Base-by-base conservation (phyloP, 2,888 invertebrate species). In the Eupsilia transversa region DNA sequence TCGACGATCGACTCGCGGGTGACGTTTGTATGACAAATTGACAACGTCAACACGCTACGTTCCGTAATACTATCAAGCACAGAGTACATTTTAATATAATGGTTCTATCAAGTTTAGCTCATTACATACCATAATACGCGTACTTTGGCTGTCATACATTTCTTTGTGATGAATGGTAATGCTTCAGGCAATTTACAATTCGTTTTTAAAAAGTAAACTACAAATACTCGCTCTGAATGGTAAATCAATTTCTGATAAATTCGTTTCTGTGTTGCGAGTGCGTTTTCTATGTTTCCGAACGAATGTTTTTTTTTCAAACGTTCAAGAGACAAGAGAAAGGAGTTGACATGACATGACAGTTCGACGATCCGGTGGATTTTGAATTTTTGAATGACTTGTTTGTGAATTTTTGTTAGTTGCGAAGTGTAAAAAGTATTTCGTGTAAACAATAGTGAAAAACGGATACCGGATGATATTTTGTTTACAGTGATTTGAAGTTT, bases 21-120 rank as follows among this genome's bases (percentile, higher is more conserved):
- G 89, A 89, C 89, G 86, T 85, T 85, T 82, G 49, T 10, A 35
- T 82, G 77, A 81, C 85, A 81, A 72, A 69, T 83, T 83, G 86
- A 89, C 91, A 88, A 89, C 91, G 91, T 90, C 91, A 89, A 89
- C 89, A 88, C 60, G 69, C 27, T 76, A 66, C 85, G 86, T 86
- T 88, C 77, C 75, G 57, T 77, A 63, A 20, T 52, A 67, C 10
- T n/a, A n/a, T n/a, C n/a, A n/a, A n/a, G n/a, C n/a, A n/a, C n/a
- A n/a, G n/a, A n/a, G n/a, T n/a, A n/a, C n/a, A n/a, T n/a, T n/a
- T n/a, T n/a, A n/a, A n/a, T n/a, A n/a, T n/a, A n/a, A n/a, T n/a
- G n/a, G n/a, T n/a, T n/a, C n/a, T n/a, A n/a, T n/a, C 30, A 30
- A 52, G 30, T n/a, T 30, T 2, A 33, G 38, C 7, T 33, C 17